phyloP scores from a whole-genome alignment of 2,888 invertebrate genomes.

The Platerodrilus igneus region DNA sequence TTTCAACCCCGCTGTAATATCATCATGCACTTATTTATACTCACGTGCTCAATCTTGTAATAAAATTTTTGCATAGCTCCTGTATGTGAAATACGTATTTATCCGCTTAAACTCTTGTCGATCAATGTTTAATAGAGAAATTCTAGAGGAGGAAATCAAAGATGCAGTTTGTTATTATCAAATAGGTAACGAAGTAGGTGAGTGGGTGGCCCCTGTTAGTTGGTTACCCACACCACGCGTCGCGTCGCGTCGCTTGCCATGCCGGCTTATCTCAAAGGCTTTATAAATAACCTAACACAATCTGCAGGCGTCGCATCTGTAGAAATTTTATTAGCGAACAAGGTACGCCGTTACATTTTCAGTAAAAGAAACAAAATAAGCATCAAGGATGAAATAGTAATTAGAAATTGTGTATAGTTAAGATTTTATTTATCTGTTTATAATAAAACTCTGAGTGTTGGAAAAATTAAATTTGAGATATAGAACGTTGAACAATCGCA shows the following conservation, averaged over 20 bases:
- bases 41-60: slow-evolving; percentile 2
- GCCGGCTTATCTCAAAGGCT: slow-evolving; percentile 37
- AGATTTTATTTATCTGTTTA: too few relatives aligned
- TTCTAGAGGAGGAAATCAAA: slow-evolving; percentile 11
- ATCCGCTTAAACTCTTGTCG: slow-evolving; percentile 2
- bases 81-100: neutral
- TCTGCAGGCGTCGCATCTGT: slow-evolving; percentile 44
- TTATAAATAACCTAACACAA: slow-evolving; percentile 46
- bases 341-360: slow-evolving; percentile 22
- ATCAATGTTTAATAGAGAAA: slow-evolving; percentile 1
- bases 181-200: slow-evolving; percentile 24
- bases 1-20: slow-evolving; percentile 22
- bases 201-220: slow-evolving; percentile 29
- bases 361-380: too few relatives aligned
- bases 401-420: too few relatives aligned
- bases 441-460: too few relatives aligned
- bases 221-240: slow-evolving; percentile 27
- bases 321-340: slow-evolving; percentile 45
- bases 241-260: slow-evolving; percentile 30
- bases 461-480: too few relatives aligned
- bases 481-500: too few relatives aligned
- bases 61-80: slow-evolving; percentile 6
- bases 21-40: slow-evolving; percentile 15
- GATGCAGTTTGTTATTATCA: slow-evolving; percentile 23
- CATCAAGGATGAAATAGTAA: too few relatives aligned